Evolutionary conservation across 2,888 invertebrate species (phyloP), one percentile per base, ranked within the genome.

Genomic region (Epistrophe grossulariae): DNA sequence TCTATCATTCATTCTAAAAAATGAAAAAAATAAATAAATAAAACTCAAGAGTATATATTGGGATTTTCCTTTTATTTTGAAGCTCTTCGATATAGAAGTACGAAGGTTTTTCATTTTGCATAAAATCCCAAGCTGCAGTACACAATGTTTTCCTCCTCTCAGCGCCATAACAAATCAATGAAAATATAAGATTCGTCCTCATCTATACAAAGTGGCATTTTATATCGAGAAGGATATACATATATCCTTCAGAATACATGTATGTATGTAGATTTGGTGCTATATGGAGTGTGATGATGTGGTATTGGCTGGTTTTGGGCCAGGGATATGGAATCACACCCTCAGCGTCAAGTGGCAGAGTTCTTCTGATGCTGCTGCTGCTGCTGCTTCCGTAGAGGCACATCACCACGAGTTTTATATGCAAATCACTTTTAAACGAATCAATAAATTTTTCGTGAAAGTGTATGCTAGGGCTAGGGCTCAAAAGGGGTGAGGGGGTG

Each of bases 401-500:
- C 82, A 79, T 70, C 81, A 82, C 82, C 85, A 83, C 48, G 74
- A 83, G 83, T 83, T 87, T 87, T 87, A 83, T 83, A 87, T 87
- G 83, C 87, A 87, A 87, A 87, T 87, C 87, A 87, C 87, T 87
- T 87, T 87, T 87, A 87, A 87, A 87, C 83, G 79, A 87, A 87
- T 87, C 87, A 87, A 87, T 87, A 87, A 83, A 87, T 87, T 83
- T 83, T 79, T 81, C 77, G 72, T 77, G 68, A 62, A 68, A 73
- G 77, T 78, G 59, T 59, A 72, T 50, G 28, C 50, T 50, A 35
- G 13, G 60, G 52, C 55, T 60, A 71, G 66, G 24, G 52, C 38
- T 57, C 17, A n/a, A 38, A n/a, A 5, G 38, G 43, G 50, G 11
- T 0, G 31, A 5, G 38, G 43, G 50, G 11, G 0, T 31, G 15